Evolutionary conservation across 2,888 invertebrate genomes (phyloP).

Genomic region (Leptinotarsa haldemani): DNA sequence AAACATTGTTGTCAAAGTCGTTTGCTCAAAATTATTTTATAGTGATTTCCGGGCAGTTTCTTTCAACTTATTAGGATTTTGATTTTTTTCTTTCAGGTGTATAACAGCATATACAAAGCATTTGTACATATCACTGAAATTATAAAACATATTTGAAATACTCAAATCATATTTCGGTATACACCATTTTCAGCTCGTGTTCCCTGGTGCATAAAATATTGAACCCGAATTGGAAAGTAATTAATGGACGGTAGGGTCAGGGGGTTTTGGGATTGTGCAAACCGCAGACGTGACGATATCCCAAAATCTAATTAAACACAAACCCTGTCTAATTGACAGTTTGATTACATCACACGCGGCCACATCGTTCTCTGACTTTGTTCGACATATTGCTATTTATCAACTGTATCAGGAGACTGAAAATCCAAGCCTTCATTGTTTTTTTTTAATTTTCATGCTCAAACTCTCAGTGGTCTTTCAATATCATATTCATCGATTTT

Average conservation of each 20-base stretch:
- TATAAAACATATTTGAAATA: background rate
- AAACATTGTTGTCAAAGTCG: too few species aligned
- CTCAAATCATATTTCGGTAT: background rate
- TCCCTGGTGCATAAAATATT: slow-evolving; percentile 2
- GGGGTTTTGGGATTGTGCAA: slow-evolving; percentile 1
- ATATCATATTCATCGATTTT: too few species aligned
- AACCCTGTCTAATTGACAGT: slow-evolving; percentile 64
- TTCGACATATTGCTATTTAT: background rate
- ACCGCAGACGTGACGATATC: slow-evolving; percentile 49
- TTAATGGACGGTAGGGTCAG: slow-evolving; percentile 9
- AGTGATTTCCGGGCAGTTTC: too few species aligned
- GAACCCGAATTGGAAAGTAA: slow-evolving; percentile 9
- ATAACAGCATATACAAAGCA: too few species aligned
- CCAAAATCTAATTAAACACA: slow-evolving; percentile 63
- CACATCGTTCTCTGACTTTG: slow-evolving; percentile 35
- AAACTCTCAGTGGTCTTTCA: too few species aligned
- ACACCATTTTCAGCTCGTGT: background rate
- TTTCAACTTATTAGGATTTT: too few species aligned
- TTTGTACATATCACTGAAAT: too few species aligned
- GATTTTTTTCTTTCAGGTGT: too few species aligned
- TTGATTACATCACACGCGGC: slow-evolving; percentile 61
- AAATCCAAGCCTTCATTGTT: background rate
- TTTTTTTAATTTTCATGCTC: too few species aligned
- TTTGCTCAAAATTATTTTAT: too few species aligned
- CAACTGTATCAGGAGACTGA: background rate